phyloP scores from a whole-genome alignment of 2,113 vertebrate genomes.

The Okapia johnstoni region DNA sequence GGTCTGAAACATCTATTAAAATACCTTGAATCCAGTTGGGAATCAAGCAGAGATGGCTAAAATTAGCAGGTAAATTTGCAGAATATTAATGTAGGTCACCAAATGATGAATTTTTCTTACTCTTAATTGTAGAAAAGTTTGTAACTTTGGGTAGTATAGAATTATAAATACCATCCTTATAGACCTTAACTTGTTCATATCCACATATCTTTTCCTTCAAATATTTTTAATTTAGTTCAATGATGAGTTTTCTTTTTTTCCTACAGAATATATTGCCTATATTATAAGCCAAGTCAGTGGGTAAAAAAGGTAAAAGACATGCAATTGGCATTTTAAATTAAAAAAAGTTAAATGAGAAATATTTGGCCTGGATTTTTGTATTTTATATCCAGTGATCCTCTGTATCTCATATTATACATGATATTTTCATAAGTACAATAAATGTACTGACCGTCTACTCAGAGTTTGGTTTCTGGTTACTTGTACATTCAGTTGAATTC shows the following conservation, averaged over 20 bases:
- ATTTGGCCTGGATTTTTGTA: neutral
- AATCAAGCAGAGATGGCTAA: neutral
- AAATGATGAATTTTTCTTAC: neutral
- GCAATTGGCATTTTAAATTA: neutral
- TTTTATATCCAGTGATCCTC: neutral
- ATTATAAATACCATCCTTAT: neutral
- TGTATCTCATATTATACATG: neutral
- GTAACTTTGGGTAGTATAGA: neutral
- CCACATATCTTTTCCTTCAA: neutral
- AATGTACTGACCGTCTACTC: neutral
- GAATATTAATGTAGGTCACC: neutral
- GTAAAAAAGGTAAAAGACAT: neutral
- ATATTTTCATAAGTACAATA: neutral
- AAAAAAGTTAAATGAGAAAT: neutral
- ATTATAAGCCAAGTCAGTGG: neutral
- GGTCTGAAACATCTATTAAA: neutral
- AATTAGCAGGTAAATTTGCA: neutral
- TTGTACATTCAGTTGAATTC: slow-evolving; percentile 32
- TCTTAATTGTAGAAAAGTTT: neutral
- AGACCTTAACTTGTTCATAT: neutral
- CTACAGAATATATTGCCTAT: neutral
- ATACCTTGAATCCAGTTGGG: neutral
- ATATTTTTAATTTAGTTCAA: neutral
- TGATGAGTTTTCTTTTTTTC: neutral
- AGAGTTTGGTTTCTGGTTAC: slow-evolving; percentile 37